A percentile compares a stretch with the other conserved stretches of the same genome.
phyloP scores from a whole-genome alignment of 2,113 vertebrate species.

The Gopherus evgoodei region DNA sequence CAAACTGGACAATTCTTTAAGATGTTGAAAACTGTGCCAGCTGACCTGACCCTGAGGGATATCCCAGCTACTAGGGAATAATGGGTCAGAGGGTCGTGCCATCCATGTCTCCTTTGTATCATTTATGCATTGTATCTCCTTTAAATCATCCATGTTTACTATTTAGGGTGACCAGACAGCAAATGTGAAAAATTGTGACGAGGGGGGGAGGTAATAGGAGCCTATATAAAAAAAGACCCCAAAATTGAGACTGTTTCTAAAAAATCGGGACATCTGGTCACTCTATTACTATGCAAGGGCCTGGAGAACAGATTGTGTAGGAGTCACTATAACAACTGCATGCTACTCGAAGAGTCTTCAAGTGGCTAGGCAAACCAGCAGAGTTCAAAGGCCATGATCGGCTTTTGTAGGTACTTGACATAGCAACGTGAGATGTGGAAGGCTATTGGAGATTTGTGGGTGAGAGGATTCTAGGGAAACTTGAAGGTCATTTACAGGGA shows the following conservation, averaged over 20 bases:
- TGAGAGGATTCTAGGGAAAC: neutral
- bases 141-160: neutral
- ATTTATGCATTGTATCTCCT: neutral
- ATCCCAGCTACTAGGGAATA: neutral
- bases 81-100: neutral
- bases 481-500: neutral
- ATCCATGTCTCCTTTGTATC: neutral
- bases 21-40: neutral
- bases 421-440: neutral
- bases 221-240: no score
- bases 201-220: no score
- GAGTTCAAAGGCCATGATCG: neutral
- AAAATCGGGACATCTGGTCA: no score
- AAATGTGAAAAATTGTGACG: no score
- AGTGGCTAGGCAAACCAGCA: neutral
- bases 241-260: no score
- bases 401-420: neutral
- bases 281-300: no score
- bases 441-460: neutral
- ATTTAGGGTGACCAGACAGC: no score
- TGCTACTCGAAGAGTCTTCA: neutral
- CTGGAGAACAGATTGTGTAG: neutral
- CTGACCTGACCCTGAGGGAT: no score
- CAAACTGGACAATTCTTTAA: neutral
- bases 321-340: constrained; percentile 10